phyloP scores from a whole-genome alignment of 2,888 invertebrate species.

The Agrilus mali region DNA sequence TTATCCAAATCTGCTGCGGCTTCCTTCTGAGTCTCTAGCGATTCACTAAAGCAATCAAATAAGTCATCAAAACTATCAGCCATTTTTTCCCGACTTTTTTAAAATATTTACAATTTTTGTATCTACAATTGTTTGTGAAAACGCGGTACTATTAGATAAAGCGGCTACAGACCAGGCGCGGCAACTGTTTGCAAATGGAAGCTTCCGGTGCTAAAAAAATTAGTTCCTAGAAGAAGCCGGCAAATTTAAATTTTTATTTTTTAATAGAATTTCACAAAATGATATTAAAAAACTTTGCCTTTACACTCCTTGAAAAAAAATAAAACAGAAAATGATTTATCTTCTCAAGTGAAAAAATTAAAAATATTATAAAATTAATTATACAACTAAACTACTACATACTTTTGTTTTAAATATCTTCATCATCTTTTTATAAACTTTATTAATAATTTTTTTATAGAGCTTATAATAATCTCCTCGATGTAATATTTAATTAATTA shows the following conservation, averaged over 20 bases:
- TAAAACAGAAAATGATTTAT: background rate
- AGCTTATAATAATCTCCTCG: background rate
- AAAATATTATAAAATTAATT: background rate
- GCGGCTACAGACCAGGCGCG: no score
- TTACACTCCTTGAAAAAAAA: background rate
- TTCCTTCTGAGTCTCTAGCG: constrained; percentile 11
- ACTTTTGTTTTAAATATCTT: background rate
- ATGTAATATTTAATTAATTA: background rate
- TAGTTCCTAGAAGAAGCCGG: no score
- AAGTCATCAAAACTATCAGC: constrained; percentile 31
- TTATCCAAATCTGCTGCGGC: constrained; percentile 10
- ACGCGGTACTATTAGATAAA: no score
- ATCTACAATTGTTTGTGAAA: no score
- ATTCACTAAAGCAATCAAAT: constrained; percentile 31
- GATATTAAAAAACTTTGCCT: no score
- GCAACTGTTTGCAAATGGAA: no score
- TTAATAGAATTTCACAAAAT: no score
- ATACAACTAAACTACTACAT: background rate
- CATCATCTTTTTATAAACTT: background rate
- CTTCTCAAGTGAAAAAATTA: background rate
- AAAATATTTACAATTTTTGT: background rate
- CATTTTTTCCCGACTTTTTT: constrained; percentile 16
- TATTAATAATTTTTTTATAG: background rate
- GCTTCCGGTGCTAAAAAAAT: no score
- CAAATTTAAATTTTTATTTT: no score